Base-by-base conservation (phyloP, 2,888 invertebrate species). In the Oxytorus armatus region DNA sequence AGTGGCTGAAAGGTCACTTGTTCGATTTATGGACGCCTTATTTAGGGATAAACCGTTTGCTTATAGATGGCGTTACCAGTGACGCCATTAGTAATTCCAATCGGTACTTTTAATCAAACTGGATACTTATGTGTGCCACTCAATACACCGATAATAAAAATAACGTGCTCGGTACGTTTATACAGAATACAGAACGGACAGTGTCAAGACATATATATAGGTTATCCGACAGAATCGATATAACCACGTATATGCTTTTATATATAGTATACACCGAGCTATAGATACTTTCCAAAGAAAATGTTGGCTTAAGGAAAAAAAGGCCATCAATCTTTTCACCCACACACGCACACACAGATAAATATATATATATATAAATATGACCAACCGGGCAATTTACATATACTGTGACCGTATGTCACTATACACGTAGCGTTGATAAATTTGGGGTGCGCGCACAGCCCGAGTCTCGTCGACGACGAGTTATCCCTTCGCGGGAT, bases 251-350 rank as follows among this genome's bases (percentile, higher is more conserved):
- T 75, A 44, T 55, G 53, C 61, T 49, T 66, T 1, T 59, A n/a
- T 74, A 69, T 53, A 61, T 21, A 39, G 8, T 70, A 72, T n/a
- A 42, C 0, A 33, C 57, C 53, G 18, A 42, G 47, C 49, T 79
- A 70, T 65, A 68, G 47, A 63, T 63, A 72, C 39, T 81, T 84
- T 77, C 72, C 69, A 53, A 78, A 81, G 86, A 81, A 84, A 85
- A 77, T 61, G 82, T 81, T 83, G 72, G 66, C 59, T 61, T 36
- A 66, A 44, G 44, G 25, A 72, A 79, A 85, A 83, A 87, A 84
- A 82, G 86, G 84, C 83, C 85, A 87, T 88, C 87, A 84, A 87
- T 87, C 88, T 86, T 88, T 85, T 84, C 65, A 68, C 72, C 57
- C 77, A 77, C 57, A 68, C 42, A 23, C 42, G 53, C 42, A 14